Base-by-base conservation (phyloP, 2,113 vertebrate species). In the Cathartes aura region DNA sequence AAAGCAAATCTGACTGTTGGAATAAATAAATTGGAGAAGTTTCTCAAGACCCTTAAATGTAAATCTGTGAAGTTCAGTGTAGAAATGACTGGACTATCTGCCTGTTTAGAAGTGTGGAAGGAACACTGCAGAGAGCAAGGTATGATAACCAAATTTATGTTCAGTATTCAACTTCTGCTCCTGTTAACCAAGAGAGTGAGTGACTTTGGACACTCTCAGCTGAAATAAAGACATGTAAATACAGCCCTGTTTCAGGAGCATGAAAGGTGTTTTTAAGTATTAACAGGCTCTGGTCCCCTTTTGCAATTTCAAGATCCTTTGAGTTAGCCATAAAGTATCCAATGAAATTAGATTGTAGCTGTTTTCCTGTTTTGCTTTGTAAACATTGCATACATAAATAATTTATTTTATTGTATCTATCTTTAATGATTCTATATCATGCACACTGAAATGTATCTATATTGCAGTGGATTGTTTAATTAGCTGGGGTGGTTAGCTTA, bases 11-110 rank as follows among this genome's bases (percentile, higher is more conserved):
- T 96, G 64, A 79, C 50, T 50, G 90, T 58, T 74, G 98, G 98
- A 91, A 96, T 97, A 91, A 95, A 95, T 76, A 97, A 80, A 12
- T 73, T 98, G 53, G 98, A 98, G 58, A 92, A 93, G 10, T 96
- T 98, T 86, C 89, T 98, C 78, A 97, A 97, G 76, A 97, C 84
- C 9, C 90, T 97, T 87, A 97, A 96, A 93, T 97, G 78, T 87
- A 97, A 86, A 89, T 95, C 96, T n/a, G 97, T 98, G 72, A 98
- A 98, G 91, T 78, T 96, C 70, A 83, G 9, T 1, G 48, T 75
- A 68, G 98, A 98, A 90, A 79, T 96, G 73, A n/a, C 64, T 55
- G 94, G 59, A 45, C 55, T 98, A 47, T 89, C 82, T 59, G 70
- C 62, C 56, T 97, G 95, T 78, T 47, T 95, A 47, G 55, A 91